A percentile compares a stretch with the other conserved stretches of the same genome.
Evolutionary conservation across 2,888 invertebrate genomes (phyloP).

Genomic region (Emmelina monodactyla): DNA sequence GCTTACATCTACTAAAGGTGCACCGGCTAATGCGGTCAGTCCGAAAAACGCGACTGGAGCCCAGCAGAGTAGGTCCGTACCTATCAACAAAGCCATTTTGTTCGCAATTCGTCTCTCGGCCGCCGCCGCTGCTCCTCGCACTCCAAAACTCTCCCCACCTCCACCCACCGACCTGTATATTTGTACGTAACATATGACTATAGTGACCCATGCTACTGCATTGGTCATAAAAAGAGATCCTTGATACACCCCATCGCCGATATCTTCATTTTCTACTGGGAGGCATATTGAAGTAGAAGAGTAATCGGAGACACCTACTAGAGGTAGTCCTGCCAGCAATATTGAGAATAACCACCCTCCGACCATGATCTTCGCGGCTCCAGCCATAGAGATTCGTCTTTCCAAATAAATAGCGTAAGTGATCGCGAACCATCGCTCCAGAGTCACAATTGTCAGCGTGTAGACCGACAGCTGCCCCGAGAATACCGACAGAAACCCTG

Average conservation of each 20-base stretch:
- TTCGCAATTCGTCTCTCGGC: conserved; percentile 82
- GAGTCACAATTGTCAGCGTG: conserved; percentile 84
- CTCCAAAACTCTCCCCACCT: conserved; percentile 72
- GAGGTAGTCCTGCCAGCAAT: conserved; percentile 78
- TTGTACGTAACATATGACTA: conserved; percentile 84
- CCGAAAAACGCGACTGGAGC: conserved; percentile 92
- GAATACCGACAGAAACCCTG: conserved; percentile 89
- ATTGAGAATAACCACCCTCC: conserved; percentile 82
- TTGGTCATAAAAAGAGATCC: conserved; percentile 77
- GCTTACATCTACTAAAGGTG: conserved; percentile 83
- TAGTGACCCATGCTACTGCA: conserved; percentile 81
- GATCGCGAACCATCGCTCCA: conserved; percentile 86
- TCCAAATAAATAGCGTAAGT: conserved; percentile 85
- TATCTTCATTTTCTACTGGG: conserved; percentile 80
- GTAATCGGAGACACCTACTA: conserved; percentile 86
- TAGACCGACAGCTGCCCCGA: conserved; percentile 88
- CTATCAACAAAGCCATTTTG: conserved; percentile 89
- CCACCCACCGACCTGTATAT: conserved; percentile 84
- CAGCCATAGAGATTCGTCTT: conserved; percentile 75
- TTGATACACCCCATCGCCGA: conserved; percentile 77
- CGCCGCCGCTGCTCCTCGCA: conserved; percentile 67
- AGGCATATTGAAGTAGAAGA: conserved; percentile 87
- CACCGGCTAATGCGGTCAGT: conserved; percentile 83
- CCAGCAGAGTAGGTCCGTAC: conserved; percentile 85
- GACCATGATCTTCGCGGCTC: conserved; percentile 79